Evolutionary conservation across 2,888 invertebrate species (phyloP).

Genomic region (Andrena minutula): DNA sequence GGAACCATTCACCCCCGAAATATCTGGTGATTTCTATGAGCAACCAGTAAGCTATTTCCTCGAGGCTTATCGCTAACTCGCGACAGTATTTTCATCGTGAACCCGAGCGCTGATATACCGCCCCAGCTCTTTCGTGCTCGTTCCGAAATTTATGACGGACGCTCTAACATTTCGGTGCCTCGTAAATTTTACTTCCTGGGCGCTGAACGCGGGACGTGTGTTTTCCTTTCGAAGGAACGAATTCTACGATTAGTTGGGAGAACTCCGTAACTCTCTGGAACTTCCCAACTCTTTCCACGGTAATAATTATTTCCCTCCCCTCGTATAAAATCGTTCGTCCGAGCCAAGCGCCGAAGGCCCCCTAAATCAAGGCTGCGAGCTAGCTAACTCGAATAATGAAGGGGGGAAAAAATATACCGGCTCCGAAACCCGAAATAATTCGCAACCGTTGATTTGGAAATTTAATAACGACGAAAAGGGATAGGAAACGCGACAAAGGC

Average conservation of each 20-base stretch:
- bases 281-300: background rate
- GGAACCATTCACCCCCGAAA: background rate
- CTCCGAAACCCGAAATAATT: conserved; percentile 18
- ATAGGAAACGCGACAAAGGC: background rate
- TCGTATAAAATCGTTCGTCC: background rate
- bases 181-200: conserved; percentile 40
- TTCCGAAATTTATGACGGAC: conserved; percentile 55
- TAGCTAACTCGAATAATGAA: conserved; percentile 10
- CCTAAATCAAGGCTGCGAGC: background rate
- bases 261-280: conserved; percentile 23
- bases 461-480: conserved; percentile 35
- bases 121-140: conserved; percentile 47
- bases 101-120: conserved; percentile 49
- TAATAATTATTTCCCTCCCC: conserved; percentile 11
- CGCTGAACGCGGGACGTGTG: conserved; percentile 31
- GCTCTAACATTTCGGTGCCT: conserved; percentile 49
- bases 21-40: conserved; percentile 20
- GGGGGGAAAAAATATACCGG: background rate
- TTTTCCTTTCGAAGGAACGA: conserved; percentile 39
- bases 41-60: conserved; percentile 30
- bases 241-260: conserved; percentile 35
- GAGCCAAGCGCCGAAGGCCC: background rate
- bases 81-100: conserved; percentile 44
- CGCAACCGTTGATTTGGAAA: conserved; percentile 44
- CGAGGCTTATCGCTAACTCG: conserved; percentile 34